Base-by-base conservation (phyloP, 2,888 invertebrate genomes). In the Aphodius granarius region DNA sequence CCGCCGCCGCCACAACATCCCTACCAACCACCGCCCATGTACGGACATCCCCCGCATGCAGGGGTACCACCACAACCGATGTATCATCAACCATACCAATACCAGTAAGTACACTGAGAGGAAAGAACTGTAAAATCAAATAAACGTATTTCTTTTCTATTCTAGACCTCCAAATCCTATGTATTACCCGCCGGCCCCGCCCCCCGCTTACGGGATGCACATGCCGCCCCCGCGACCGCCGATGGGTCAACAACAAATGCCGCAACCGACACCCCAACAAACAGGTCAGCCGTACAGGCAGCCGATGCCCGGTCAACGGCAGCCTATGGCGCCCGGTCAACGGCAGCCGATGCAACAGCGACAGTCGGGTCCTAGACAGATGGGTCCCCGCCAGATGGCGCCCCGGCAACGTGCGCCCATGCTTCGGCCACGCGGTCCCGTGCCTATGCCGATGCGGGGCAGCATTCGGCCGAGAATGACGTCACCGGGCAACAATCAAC, bases 11-110 rank as follows among this genome's bases (percentile, higher is more conserved):
- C 83, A 73, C 84, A 83, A 6, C 87, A 85, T 2, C 87, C 87
- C 63, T 88, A 89, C 86, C 88, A 87, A 73, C 87, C 88, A 15
- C 88, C 88, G 1, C 86, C 88, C 81, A 88, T 90, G 82, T 86
- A 89, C 81, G 85, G 78, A 6, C 78, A 78, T 77, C 78, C 78
- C 6, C 87, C 83, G 68, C 84, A 78, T 82, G 87, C 83, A 83
- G 88, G 84, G 84, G 88, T 86, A 73, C 86, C 87, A 19, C 80
- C 77, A 18, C 75, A 75, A 20, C 85, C 86, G 1, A 79, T 86
- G 78, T 86, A 86, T 71, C 78, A 79, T 70, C 79, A 79, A 65
- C 81, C 81, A 66, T 85, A 85, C 78, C 86, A 84, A 75, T 86
- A 86, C 78, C 86, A 85, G 86, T 86, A 82, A 86, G 86, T 85